Evolutionary conservation across 2,113 vertebrate genomes (phyloP).

Genomic region (Chionomys nivalis): DNA sequence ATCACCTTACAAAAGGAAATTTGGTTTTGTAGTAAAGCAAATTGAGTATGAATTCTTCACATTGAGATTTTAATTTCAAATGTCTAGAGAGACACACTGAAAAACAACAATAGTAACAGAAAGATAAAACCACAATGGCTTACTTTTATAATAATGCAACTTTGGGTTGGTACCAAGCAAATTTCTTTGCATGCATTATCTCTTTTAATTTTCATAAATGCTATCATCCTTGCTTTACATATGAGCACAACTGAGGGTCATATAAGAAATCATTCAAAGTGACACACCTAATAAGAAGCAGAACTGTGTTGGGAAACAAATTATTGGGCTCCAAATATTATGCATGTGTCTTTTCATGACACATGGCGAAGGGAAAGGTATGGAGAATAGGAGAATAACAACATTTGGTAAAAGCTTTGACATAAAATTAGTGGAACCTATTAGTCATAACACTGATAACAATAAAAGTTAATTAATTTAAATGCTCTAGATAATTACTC

Average conservation of each 20-base stretch:
- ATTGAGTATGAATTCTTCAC: neutral
- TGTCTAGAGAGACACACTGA: neutral
- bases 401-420: neutral
- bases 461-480: slow-evolving; percentile 53
- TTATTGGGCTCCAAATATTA: neutral
- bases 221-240: neutral
- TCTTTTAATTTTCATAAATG: neutral
- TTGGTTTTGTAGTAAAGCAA: neutral
- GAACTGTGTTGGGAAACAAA: neutral
- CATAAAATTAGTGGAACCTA: slow-evolving; percentile 36
- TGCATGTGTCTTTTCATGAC: neutral
- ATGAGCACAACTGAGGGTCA: neutral
- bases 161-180: neutral
- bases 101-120: neutral
- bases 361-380: neutral
- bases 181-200: neutral
- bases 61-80: neutral
- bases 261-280: neutral
- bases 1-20: neutral
- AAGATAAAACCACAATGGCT: neutral
- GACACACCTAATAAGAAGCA: neutral
- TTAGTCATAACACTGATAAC: slow-evolving; percentile 52
- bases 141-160: neutral
- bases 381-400: neutral
- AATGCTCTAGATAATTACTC: slow-evolving; percentile 36